Conservation (phyloP, 1,140 invertebrate genomes). For the Cherax destructor region DNA sequence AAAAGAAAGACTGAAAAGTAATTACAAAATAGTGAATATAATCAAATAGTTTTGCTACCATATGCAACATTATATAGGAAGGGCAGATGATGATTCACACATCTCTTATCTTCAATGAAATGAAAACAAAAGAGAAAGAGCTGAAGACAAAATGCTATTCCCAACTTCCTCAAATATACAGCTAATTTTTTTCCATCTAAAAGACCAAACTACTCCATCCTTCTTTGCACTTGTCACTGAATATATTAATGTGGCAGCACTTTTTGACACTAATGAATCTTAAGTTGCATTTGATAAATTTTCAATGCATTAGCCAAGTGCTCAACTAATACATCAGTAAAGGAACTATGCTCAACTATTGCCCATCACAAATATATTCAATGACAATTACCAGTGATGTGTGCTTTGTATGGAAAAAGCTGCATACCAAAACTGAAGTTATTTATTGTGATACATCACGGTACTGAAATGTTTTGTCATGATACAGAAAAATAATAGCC, state of each 20-base stretch:
- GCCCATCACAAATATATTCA: neutral
- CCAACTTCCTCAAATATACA: neutral
- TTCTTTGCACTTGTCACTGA: too few relatives aligned
- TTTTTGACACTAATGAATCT: neutral
- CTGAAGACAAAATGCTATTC: neutral
- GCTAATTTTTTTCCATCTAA: too few relatives aligned
- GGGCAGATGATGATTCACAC: too few relatives aligned
- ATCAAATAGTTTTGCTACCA: neutral
- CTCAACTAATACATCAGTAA: neutral
- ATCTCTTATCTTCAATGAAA: neutral
- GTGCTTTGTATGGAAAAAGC: neutral
- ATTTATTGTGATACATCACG: neutral
- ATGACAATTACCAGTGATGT: neutral
- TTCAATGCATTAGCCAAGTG: neutral
- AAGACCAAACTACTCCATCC: too few relatives aligned
- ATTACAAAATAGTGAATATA: too few relatives aligned
- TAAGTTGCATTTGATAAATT: neutral
- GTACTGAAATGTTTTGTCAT: neutral
- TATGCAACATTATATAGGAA: neutral
- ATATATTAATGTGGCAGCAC: neutral
- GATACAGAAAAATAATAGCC: neutral
- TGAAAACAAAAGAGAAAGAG: neutral
- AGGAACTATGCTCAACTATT: neutral
- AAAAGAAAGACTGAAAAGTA: too few relatives aligned
- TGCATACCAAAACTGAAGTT: neutral